Evolutionary conservation across 2,113 vertebrate species (phyloP).

Genomic region (Apteryx owenii): DNA sequence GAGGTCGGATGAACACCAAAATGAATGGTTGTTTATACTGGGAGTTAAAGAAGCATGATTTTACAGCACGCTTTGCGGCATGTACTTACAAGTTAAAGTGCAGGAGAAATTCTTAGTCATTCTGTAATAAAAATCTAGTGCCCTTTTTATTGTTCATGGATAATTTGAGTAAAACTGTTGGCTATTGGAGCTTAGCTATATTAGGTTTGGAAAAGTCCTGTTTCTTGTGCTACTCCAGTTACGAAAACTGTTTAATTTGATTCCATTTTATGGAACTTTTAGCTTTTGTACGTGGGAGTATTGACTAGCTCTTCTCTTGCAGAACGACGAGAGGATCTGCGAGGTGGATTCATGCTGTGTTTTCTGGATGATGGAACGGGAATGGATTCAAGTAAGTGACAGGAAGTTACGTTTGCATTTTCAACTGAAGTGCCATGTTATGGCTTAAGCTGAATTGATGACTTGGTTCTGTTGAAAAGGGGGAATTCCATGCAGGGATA

Average conservation of each 20-base stretch:
- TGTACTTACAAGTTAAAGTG: not conserved
- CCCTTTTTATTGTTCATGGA: not conserved
- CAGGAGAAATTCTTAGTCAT: not conserved
- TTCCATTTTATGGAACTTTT: not conserved
- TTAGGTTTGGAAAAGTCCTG: not conserved
- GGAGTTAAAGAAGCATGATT: not conserved
- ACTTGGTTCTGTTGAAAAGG: not conserved
- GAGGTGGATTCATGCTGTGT: conserved; percentile 94
- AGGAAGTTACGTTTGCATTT: not conserved
- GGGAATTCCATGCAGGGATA: not conserved
- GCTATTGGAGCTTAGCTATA: not conserved
- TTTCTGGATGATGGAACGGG: conserved; percentile 97
- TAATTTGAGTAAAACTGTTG: not conserved
- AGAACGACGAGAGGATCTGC: conserved; percentile 89
- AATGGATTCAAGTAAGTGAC: conserved; percentile 94
- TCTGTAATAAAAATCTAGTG: not conserved
- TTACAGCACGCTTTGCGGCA: not conserved
- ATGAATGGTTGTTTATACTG: not conserved
- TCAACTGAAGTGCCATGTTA: not conserved
- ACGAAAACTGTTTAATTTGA: not conserved
- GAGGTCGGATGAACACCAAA: not conserved
- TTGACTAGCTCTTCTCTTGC: conserved; percentile 37
- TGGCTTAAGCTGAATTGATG: not conserved
- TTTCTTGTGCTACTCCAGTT: not conserved
- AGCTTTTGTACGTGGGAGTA: not conserved